Conservation (phyloP, 2,888 invertebrate genomes). For the Allacma fusca region DNA sequence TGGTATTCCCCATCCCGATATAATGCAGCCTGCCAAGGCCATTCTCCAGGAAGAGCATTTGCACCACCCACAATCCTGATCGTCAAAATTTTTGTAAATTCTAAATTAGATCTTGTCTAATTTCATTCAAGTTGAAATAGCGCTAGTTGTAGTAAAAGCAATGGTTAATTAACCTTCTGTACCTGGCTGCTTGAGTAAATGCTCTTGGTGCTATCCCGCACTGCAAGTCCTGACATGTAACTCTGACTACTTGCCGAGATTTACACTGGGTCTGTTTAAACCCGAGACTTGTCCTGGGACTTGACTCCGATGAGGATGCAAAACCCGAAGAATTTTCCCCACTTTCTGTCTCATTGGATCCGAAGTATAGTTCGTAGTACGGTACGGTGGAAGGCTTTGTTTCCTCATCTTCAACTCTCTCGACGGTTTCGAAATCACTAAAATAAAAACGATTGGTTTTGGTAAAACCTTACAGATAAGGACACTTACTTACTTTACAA, state of each 20-base stretch:
- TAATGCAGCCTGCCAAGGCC: constrained; percentile 88
- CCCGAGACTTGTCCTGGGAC: constrained; percentile 70
- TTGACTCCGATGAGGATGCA: constrained; percentile 52
- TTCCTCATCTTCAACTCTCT: constrained; percentile 52
- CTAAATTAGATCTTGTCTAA: not conserved
- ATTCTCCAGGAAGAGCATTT: constrained; percentile 75
- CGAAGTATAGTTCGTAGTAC: constrained; percentile 59
- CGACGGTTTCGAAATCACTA: constrained; percentile 60
- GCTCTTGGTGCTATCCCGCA: constrained; percentile 68
- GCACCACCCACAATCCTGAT: constrained; percentile 80
- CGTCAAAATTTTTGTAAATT: not conserved
- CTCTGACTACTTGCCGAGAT: constrained; percentile 72
- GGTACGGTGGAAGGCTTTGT: constrained; percentile 45
- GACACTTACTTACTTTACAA: no score
- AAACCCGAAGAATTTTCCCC: constrained; percentile 32
- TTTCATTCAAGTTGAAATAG: not conserved
- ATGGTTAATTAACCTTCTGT: constrained; percentile 54
- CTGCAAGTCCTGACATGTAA: constrained; percentile 74
- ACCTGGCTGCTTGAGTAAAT: constrained; percentile 60
- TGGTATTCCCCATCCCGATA: constrained; percentile 86
- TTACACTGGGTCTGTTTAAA: constrained; percentile 74
- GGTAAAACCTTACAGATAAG: not conserved
- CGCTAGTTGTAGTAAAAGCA: not conserved
- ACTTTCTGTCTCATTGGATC: constrained; percentile 45
- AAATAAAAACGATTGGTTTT: not conserved